Evolutionary conservation across 2,797 vertebrate species (phyloP), one percentile per base, ranked within the genome.

Genomic region (Alcedo quadribrachys): DNA sequence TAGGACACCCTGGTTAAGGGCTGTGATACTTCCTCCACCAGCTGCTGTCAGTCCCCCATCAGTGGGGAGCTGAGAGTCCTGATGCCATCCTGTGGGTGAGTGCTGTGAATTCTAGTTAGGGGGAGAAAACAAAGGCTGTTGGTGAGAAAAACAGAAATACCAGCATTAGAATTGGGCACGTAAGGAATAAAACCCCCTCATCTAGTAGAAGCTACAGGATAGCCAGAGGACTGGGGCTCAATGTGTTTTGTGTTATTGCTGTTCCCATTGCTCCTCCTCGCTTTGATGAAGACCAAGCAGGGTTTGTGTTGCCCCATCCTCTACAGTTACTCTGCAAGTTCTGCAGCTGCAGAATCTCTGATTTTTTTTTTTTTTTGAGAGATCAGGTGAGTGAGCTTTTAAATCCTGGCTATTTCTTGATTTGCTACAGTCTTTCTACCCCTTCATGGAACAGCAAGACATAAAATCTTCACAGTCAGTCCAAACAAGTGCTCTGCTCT

Each of bases 1-100:
- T 81, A 57, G 92, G 84, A 92, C 18, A 42, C 78, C 7, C 43
- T 33, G 75, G 25, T 81, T 84, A 63, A 87, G 69, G 58, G 71
- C 62, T 63, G 82, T 63, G 54, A 42, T 58, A 2, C 71, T 76
- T 77, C 33, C 11, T 94, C 63, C 32, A 45, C 16, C 69, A 50
- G 85, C 89, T 87, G 68, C 87, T 94, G 81, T 63, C 69, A 65
- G 61, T 48, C 15, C 48, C 58, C 65, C 40, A 15, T 74, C 91
- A 45, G 92, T 32, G 63, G 76, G 89, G 86, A 73, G 58, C 89
- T 77, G 87, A 17, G 68, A 25, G 71, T 51, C 86, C 93, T 60
- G 90, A 96, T 96, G 95, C 93, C 94, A 87, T 96, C 95, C 86
- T 84, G 94, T 90, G 96, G 95, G 96, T 96, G 89, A 96, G 95